Base-by-base conservation (phyloP, 2,888 invertebrate genomes). In the Plebejus argus region DNA sequence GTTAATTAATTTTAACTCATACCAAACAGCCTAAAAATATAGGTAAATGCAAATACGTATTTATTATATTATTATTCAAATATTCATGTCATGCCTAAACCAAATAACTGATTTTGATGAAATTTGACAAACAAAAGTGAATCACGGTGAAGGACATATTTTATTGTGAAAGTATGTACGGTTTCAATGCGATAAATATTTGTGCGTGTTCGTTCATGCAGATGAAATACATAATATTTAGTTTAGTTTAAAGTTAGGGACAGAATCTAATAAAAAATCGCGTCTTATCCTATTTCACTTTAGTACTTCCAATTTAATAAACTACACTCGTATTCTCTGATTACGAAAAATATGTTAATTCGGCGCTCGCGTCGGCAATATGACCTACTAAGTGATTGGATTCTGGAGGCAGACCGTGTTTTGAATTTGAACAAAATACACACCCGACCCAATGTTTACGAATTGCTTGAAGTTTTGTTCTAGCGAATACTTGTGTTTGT, bases 321-420 rank as follows among this genome's bases (percentile, higher is more conserved):
- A 15, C 87, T 86, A 87, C 87, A 86, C 88, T 86, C 88, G 90
- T 91, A 91, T 89, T 89, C 86, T 86, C 84, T 86, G 93, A 94
- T 94, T 93, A 92, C 89, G 88, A 89, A 91, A 92, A 93, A 93
- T 93, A 94, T 94, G 94, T 93, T 92, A 93, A 93, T 93, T 92
- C 86, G 85, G 87, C 85, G 86, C 84, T 88, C 87, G 84, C 87
- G 84, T 86, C 88, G 86, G 88, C 89, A 89, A 91, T 91, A 91
- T 93, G 89, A 91, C 91, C 93, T 87, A 90, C 92, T 93, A 93
- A 94, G 93, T 94, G 94, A 94, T 93, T 93, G 93, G 93, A 86
- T 91, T 90, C 88, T 85, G 86, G 86, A 88, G 87, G 87, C 86
- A 85, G 84, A 84, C 86, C 90, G 91, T 91, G 92, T 90, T 89